phyloP scores from a whole-genome alignment of 2,113 vertebrate genomes.

The Xerus inauris region DNA sequence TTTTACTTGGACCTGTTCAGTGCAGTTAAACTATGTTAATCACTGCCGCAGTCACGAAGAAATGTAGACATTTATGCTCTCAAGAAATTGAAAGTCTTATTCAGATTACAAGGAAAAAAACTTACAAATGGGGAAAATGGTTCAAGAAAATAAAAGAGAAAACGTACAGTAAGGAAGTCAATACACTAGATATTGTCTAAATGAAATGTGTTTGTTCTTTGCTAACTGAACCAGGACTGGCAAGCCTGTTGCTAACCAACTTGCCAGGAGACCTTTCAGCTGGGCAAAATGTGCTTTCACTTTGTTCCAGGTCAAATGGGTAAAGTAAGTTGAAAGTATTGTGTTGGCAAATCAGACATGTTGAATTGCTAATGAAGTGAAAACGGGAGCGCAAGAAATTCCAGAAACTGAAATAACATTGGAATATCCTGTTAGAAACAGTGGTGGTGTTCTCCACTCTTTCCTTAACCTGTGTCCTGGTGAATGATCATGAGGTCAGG shows the following conservation, averaged over 20 bases:
- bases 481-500: not conserved
- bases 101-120: constrained; percentile 10
- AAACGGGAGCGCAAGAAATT: not conserved
- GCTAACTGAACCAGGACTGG: constrained; percentile 33
- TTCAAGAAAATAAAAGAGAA: constrained; percentile 26
- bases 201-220: constrained; percentile 52
- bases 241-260: constrained; percentile 70
- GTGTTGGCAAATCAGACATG: constrained; percentile 56
- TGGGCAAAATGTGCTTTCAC: constrained; percentile 66
- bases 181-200: constrained; percentile 9
- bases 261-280: constrained; percentile 53
- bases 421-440: not conserved
- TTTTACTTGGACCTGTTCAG: not conserved
- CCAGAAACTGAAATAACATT: not conserved
- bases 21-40: not conserved
- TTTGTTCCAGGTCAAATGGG: constrained; percentile 58
- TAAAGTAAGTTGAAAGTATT: constrained; percentile 38
- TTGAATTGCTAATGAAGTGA: constrained; percentile 53
- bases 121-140: not conserved
- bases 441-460: not conserved
- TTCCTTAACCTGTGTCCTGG: not conserved
- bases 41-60: not conserved
- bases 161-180: not conserved
- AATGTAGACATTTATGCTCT: not conserved
- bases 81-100: not conserved